Base-by-base conservation (phyloP, 2,113 vertebrate species). In the Periophthalmus modestus region DNA sequence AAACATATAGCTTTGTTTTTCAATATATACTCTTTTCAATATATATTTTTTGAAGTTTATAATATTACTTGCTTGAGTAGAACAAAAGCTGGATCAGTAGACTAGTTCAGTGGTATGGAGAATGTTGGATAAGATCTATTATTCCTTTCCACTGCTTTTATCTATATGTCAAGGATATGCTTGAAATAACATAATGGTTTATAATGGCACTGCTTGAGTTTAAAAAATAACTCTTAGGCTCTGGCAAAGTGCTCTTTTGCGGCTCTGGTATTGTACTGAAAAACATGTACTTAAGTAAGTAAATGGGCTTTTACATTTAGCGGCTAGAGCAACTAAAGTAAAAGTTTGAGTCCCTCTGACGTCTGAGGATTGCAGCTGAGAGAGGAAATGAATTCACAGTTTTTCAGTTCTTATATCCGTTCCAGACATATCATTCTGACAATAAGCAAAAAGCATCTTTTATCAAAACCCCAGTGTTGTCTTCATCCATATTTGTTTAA, bases 71-170 rank as follows among this genome's bases (percentile, higher is more conserved):
- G n/a, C n/a, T n/a, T n/a, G 23, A 55, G 15, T 50, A 18, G 15
- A n/a, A 55, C 52, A n/a, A 10, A 9, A 55, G 52, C 50, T 85
- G 77, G 79, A 82, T 78, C 71, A 72, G 76, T 48, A 16, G 9
- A 55, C 7, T 55, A n/a, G 50, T 19, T n/a, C 18, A 54, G 5
- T 19, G 19, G 18, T 7, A n/a, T 19, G 15, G 16, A 43, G 7
- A 43, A 43, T 43, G 39, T 43, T 43, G 7, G 19, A 4, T 52
- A 52, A 52, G 50, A 4, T 7, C 16, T 19, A 52, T 52, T 18
- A 52, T 19, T 52, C 15, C 5, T 52, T 16, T 16, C 16, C 50
- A 18, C 50, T 52, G 50, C 50, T 16, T 52, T 52, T 52, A 52
- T 52, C 14, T 19, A 10, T 43, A 43, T 9, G 11, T 10, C 2